Percentiles rank a stretch among this genome's conserved stretches.
These are phyloP conservation scores for Scaptodrosophila latifasciaeformis DNA, from an alignment of 2,888 invertebrate species.

Conservation along the genomic window DNA sequence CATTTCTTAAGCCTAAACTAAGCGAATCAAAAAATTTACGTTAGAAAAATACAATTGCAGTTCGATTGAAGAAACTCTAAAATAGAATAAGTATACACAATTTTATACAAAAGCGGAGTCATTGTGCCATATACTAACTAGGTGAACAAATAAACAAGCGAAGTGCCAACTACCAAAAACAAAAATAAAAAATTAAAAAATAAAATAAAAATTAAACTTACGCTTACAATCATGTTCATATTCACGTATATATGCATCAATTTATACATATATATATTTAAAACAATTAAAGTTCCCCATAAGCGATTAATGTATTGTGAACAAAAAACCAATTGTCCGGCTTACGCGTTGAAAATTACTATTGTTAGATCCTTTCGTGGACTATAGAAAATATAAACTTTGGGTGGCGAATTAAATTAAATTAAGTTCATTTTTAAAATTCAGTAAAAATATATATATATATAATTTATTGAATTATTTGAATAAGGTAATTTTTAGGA, in stretches of 20 bases:
- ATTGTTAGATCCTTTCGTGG: no score
- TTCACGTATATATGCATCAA: conserved; percentile 8
- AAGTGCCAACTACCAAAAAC: neutral
- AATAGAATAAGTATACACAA: conserved; percentile 40
- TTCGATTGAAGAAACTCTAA: neutral
- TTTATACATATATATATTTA: conserved; percentile 4
- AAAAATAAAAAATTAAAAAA: neutral
- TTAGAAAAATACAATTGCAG: neutral
- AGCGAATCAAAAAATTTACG: neutral
- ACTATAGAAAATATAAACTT: no score
- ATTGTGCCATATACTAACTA: conserved; percentile 20
- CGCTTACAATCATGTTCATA: conserved; percentile 5
- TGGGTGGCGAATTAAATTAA: no score
- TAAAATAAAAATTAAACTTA: conserved; percentile 1
- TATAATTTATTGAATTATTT: no score
- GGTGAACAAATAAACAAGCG: neutral
- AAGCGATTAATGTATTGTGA: no score
- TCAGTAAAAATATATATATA: no score
- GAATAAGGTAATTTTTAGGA: no score
- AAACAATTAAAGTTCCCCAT: no score
- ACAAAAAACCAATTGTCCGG: no score
- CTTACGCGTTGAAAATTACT: no score
- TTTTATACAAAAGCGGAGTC: conserved; percentile 38
- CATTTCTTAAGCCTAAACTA: no score
- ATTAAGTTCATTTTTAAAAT: no score